A percentile compares a stretch with the other conserved stretches of the same genome.
Evolutionary conservation across 2,113 vertebrate species (phyloP).

Genomic region (Carassius gibelio): DNA sequence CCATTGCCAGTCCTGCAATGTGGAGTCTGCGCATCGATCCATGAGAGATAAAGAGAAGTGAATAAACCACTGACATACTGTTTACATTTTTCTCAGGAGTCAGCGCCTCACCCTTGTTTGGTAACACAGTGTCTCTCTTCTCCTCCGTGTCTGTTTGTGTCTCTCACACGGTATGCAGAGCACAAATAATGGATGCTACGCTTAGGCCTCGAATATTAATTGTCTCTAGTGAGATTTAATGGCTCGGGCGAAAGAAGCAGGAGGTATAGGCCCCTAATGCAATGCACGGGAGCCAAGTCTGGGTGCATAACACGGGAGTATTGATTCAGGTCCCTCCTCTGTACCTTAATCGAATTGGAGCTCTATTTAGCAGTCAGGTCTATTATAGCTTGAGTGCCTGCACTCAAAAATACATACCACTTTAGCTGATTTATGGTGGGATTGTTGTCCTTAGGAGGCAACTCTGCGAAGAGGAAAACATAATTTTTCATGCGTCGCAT

Average conservation of each 20-base stretch:
- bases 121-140: slow-evolving; percentile 8
- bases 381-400: slow-evolving; percentile 52
- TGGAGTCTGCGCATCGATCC: slow-evolving; percentile 25
- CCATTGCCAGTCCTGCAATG: slow-evolving; percentile 39
- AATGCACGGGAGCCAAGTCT: slow-evolving; percentile 44
- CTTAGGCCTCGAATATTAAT: slow-evolving; percentile 46
- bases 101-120: background rate
- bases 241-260: slow-evolving; percentile 15
- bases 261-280: slow-evolving; percentile 40
- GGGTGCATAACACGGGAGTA: slow-evolving; percentile 52
- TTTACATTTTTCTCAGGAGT: slow-evolving; percentile 30
- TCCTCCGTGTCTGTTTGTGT: background rate
- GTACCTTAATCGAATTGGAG: slow-evolving; percentile 58
- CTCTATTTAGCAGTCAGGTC: slow-evolving; percentile 61
- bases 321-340: slow-evolving; percentile 52
- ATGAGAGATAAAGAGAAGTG: slow-evolving; percentile 35
- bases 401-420: slow-evolving; percentile 55
- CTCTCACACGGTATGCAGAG: slow-evolving; percentile 4
- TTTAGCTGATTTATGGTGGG: slow-evolving; percentile 56
- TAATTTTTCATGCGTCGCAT: slow-evolving; percentile 46
- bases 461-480: slow-evolving; percentile 40
- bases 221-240: slow-evolving; percentile 46
- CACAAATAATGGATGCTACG: slow-evolving; percentile 38
- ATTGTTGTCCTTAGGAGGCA: slow-evolving; percentile 46
- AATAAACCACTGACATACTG: slow-evolving; percentile 14